Base-by-base conservation (phyloP, 2,113 vertebrate species). In the Oryzias curvinotus region DNA sequence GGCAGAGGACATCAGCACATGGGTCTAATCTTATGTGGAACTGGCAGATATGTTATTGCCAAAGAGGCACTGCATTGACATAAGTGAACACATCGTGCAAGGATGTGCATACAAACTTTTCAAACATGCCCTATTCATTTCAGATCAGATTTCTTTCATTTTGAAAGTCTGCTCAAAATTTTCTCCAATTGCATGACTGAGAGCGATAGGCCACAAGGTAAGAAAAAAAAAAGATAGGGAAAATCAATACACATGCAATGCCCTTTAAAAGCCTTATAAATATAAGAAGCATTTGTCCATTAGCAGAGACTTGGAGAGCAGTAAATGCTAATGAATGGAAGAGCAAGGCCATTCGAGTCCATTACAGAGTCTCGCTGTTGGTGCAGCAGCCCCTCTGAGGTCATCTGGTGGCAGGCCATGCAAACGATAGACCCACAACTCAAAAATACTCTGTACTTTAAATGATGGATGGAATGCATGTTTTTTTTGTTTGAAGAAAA, bases 241-340 rank as follows among this genome's bases (percentile, higher is more conserved):
- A 88, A 90, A 91, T 91, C 90, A 88, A 92, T 92, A 89, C 77
- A 90, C 88, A 91, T 78, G 86, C 78, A 80, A 92, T 89, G 88
- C 68, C 81, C 86, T 87, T 89, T 91, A 90, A 92, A 92, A 93
- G 92, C 90, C 89, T 91, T 90, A 90, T 91, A 92, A 92, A 90
- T 91, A 91, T 87, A 87, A 89, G 84, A 85, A 80, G 83, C 86
- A 89, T 89, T 90, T 88, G 81, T 88, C 90, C 90, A 91, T 92
- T 92, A 93, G 88, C 68, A 81, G 86, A 85, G 84, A 85, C 86
- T 90, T 74, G 73, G 81, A 87, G 83, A 89, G 80, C 85, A 90
- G 85, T 83, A 88, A 91, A 93, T 91, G 89, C 87, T 91, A 93
- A 92, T 92, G 85, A 91, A 87, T 83, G 82, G 84, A 77, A 77